A percentile compares a stretch with the other conserved stretches of the same genome.
Conservation (phyloP, 2,888 invertebrate genomes). For the Lissonota sp. region DNA sequence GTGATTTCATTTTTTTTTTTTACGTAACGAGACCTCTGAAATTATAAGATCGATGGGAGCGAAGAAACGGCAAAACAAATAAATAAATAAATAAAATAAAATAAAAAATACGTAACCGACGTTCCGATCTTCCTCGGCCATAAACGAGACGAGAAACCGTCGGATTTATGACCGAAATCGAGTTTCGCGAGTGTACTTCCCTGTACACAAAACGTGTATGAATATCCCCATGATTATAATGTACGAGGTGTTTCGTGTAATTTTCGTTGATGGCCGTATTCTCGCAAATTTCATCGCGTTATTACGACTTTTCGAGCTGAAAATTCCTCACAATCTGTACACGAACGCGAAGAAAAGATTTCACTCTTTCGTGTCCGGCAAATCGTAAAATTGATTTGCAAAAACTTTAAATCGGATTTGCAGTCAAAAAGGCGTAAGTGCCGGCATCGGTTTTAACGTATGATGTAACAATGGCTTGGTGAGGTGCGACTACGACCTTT, state of each 20-base stretch:
- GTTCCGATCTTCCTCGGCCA: constrained; percentile 54
- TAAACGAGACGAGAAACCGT: constrained; percentile 38
- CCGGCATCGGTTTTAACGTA: no score
- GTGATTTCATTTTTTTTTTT: constrained; percentile 54
- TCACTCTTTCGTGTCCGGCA: constrained; percentile 9
- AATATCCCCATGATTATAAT: constrained; percentile 17
- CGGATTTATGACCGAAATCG: constrained; percentile 63
- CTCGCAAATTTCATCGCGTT: constrained; percentile 44
- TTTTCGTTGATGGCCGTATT: constrained; percentile 28
- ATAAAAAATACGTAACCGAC: constrained; percentile 58
- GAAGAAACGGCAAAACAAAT: neutral
- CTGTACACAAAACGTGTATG: constrained; percentile 22
- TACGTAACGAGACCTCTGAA: constrained; percentile 68
- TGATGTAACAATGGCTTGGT: no score
- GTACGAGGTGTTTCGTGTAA: constrained; percentile 48
- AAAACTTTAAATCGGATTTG: neutral
- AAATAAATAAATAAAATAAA: constrained; percentile 34
- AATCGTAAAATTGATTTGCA: constrained; percentile 47
- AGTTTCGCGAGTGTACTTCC: constrained; percentile 43
- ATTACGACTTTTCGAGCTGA: constrained; percentile 38
- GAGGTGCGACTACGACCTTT: no score
- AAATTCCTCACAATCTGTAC: neutral
- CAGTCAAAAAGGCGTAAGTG: no score
- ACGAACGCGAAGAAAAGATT: constrained; percentile 23
- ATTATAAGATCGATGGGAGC: constrained; percentile 33